Conservation (phyloP, 1,140 invertebrate species). For the Zaprionus inermis region DNA sequence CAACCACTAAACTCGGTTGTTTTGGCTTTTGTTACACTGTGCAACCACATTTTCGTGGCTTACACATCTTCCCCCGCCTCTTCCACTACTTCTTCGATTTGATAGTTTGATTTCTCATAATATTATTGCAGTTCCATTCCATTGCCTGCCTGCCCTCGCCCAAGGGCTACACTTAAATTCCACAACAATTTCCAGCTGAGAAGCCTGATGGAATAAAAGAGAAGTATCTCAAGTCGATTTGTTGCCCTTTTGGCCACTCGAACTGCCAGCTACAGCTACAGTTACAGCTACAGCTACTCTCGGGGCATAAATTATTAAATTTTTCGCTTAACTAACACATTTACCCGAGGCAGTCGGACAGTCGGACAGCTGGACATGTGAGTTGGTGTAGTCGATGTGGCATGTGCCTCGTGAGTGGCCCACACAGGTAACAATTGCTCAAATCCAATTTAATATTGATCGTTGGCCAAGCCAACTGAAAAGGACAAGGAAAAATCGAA, state of each 20-base stretch:
- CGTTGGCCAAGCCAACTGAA: conserved; percentile 36
- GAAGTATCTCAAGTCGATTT: conserved; percentile 32
- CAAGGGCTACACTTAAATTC: conserved; percentile 32
- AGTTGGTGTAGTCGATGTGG: conserved; percentile 8
- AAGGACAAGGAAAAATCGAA: conserved; percentile 62
- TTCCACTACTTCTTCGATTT: conserved; percentile 57
- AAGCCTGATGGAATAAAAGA: conserved; percentile 15
- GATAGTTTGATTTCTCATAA: conserved; percentile 70
- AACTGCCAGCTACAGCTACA: conserved; percentile 14
- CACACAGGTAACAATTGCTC: conserved; percentile 52
- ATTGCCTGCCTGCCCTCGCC: neutral
- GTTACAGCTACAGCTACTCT: conserved; percentile 4
- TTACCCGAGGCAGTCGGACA: conserved; percentile 14
- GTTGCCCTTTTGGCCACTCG: conserved; percentile 32
- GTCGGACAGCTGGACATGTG: conserved; percentile 7
- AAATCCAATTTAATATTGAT: conserved; percentile 79
- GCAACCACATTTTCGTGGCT: conserved; percentile 69
- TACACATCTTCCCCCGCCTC: conserved; percentile 26
- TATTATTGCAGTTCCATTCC: conserved; percentile 46
- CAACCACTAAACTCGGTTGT: conserved; percentile 76
- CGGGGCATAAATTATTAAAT: conserved; percentile 67
- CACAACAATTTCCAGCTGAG: conserved; percentile 5
- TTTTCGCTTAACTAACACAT: conserved; percentile 57
- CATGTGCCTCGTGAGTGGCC: conserved; percentile 3
- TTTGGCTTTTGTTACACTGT: conserved; percentile 76